phyloP scores from a whole-genome alignment of 1,140 invertebrate genomes.

The Drosophila micromelanica region DNA sequence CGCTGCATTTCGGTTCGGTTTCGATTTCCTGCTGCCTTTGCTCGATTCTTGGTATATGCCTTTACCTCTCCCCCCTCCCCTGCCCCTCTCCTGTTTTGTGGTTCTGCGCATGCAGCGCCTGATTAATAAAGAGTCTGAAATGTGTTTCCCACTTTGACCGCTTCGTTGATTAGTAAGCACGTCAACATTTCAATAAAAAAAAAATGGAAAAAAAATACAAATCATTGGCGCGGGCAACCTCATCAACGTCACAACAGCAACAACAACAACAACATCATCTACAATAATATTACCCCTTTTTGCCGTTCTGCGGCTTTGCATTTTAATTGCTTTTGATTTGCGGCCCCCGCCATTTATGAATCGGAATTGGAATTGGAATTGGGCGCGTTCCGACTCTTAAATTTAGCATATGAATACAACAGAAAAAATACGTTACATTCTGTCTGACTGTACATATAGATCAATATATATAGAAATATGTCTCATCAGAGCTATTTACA shows the following conservation, averaged over 20 bases:
- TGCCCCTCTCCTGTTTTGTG: constrained; percentile 25
- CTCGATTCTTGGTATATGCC: constrained; percentile 20
- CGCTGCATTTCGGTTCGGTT: constrained; percentile 67
- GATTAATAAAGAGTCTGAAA: constrained; percentile 73
- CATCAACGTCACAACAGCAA: constrained; percentile 58
- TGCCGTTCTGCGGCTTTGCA: constrained; percentile 67
- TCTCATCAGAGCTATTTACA: constrained; percentile 32
- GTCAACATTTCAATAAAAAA: constrained; percentile 74
- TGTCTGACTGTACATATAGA: constrained; percentile 14
- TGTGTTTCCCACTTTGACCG: constrained; percentile 56
- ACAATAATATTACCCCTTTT: constrained; percentile 33
- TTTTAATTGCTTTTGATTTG: constrained; percentile 80
- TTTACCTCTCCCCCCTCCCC: too few relatives aligned
- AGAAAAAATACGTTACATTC: constrained; percentile 40
- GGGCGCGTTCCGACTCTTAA: constrained; percentile 53
- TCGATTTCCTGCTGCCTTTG: constrained; percentile 68
- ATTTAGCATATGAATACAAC: constrained; percentile 59
- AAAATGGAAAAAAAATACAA: too few relatives aligned
- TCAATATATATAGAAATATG: constrained; percentile 15
- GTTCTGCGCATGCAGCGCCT: constrained; percentile 61
- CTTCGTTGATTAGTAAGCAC: constrained; percentile 75
- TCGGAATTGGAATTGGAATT: constrained; percentile 44
- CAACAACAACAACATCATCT: constrained; percentile 7
- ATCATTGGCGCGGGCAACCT: constrained; percentile 54
- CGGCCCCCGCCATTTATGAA: constrained; percentile 72